Evolutionary conservation across 2,113 vertebrate genomes (phyloP).

Genomic region (Puma concolor): DNA sequence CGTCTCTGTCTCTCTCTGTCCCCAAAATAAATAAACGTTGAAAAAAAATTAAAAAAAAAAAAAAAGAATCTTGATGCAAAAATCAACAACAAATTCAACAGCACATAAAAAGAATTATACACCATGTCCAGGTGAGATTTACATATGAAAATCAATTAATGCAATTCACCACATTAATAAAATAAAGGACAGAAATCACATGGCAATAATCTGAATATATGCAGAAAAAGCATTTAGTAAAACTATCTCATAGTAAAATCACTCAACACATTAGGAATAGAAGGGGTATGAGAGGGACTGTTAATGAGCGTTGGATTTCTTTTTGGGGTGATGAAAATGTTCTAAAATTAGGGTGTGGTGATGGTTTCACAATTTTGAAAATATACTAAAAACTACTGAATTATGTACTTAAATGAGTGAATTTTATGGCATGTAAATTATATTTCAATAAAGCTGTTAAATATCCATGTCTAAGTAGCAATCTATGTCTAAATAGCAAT

Average conservation of each 20-base stretch:
- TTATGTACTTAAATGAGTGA: neutral
- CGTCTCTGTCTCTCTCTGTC: no score
- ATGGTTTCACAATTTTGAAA: neutral
- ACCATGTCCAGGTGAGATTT: neutral
- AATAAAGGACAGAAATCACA: neutral
- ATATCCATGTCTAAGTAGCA: neutral
- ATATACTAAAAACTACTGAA: neutral
- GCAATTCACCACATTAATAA: neutral
- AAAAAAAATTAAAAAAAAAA: no score
- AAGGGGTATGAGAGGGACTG: neutral
- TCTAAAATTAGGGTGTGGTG: neutral
- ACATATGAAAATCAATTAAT: neutral
- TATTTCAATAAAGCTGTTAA: neutral
- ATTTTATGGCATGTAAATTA: neutral
- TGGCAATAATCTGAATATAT: neutral
- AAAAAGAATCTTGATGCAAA: neutral
- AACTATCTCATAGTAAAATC: neutral
- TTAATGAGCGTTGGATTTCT: neutral
- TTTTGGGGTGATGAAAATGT: neutral
- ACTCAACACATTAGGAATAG: neutral
- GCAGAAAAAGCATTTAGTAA: neutral
- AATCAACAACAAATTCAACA: neutral
- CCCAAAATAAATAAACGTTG: no score
- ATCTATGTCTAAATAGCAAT: neutral
- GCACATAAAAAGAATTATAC: neutral